phyloP scores from a whole-genome alignment of 1,140 invertebrate genomes.

The Ephestia elutella region DNA sequence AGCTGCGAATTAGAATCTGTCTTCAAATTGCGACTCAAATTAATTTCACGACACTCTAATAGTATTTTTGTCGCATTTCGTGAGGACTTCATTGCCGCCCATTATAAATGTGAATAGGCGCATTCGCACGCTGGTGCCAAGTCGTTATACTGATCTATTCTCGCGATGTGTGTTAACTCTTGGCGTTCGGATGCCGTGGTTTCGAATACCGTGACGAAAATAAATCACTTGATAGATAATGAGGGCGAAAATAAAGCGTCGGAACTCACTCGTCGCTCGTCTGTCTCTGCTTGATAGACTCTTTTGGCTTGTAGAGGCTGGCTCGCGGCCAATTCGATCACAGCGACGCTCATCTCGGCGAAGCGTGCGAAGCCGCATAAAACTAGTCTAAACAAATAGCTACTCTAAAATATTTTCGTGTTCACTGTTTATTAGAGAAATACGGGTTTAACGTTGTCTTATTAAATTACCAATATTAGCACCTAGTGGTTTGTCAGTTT shows the following conservation, averaged over 20 bases:
- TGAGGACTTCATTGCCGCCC: slow-evolving; percentile 48
- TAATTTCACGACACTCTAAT: slow-evolving; percentile 53
- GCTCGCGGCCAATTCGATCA: slow-evolving; percentile 56
- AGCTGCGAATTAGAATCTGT: slow-evolving; percentile 31
- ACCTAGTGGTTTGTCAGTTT: slow-evolving; percentile 38
- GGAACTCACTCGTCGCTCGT: slow-evolving; percentile 57
- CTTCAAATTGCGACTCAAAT: slow-evolving; percentile 37
- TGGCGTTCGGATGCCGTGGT: slow-evolving; percentile 34
- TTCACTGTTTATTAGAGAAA: slow-evolving; percentile 16
- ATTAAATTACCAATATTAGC: slow-evolving; percentile 35
- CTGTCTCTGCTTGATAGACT: slow-evolving; percentile 52
- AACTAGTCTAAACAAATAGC: not conserved
- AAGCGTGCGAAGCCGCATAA: not conserved
- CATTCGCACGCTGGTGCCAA: slow-evolving; percentile 40
- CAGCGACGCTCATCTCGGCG: slow-evolving; percentile 14
- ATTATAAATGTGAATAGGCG: slow-evolving; percentile 40
- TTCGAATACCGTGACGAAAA: slow-evolving; percentile 45
- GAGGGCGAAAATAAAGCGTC: slow-evolving; percentile 69
- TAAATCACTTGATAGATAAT: slow-evolving; percentile 71
- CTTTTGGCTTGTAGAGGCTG: slow-evolving; percentile 40
- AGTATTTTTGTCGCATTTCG: slow-evolving; percentile 38
- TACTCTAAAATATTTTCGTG: slow-evolving; percentile 15
- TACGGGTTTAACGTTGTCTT: slow-evolving; percentile 18
- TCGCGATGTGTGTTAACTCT: slow-evolving; percentile 46
- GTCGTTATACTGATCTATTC: slow-evolving; percentile 52